Conservation (phyloP, 1,140 invertebrate genomes). For the Platyscapa corneri region DNA sequence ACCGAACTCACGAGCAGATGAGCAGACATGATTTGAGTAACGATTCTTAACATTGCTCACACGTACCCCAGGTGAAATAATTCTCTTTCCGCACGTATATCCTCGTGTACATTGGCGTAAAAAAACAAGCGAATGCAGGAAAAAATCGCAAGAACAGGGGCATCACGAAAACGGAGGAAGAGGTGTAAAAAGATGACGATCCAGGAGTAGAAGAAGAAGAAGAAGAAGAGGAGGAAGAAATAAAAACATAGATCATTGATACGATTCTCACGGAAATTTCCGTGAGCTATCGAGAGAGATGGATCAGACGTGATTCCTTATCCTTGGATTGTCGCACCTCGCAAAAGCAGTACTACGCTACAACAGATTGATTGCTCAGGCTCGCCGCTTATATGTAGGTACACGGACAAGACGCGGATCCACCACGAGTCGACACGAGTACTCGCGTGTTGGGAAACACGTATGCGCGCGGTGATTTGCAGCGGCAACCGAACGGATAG, state of each 20-base stretch:
- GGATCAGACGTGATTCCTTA: neutral
- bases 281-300: neutral
- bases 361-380: conserved; percentile 22
- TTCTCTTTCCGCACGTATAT: too few species aligned
- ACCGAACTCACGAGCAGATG: too few species aligned
- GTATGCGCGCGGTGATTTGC: conserved; percentile 30
- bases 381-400: neutral
- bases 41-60: too few species aligned
- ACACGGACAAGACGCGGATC: neutral
- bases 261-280: neutral
- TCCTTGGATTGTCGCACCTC: neutral
- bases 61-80: too few species aligned
- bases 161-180: neutral
- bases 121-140: neutral
- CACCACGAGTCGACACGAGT: neutral
- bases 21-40: too few species aligned
- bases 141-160: neutral
- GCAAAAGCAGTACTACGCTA: neutral
- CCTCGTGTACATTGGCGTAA: too few species aligned
- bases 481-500: neutral
- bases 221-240: neutral
- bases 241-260: neutral
- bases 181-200: neutral
- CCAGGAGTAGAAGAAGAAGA: neutral
- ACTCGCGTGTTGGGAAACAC: neutral